Evolutionary conservation across 1,140 invertebrate genomes (phyloP), one percentile per base, ranked within the genome.

Genomic region (Habropoda laboriosa): DNA sequence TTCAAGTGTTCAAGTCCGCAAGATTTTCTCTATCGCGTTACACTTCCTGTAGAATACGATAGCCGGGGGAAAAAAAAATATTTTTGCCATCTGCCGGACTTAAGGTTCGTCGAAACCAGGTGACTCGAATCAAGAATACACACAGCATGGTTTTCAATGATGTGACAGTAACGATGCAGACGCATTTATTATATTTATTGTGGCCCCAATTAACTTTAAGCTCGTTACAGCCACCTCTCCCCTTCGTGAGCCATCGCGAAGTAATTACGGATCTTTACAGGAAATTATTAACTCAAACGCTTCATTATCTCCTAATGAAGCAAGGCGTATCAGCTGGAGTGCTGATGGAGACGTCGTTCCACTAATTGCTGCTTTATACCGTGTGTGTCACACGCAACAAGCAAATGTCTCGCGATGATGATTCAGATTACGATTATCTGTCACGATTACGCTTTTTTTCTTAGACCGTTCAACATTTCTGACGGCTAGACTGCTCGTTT

Each of bases 271-370:
- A 78, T 83, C 84, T 78, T 83, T 86, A 61, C 83, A 80, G 83
- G 85, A 86, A 86, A 86, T 86, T 86, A 86, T 86, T 86, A 86
- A 86, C 77, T 83, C 77, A 47, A 45, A 57, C 83, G 85, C 76
- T 83, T 86, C 72, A 83, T 86, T 86, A 86, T 83, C 83, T 72
- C 72, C 40, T 86, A 86, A 86, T 83, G 83, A 86, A 86, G 83
- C 80, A 78, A 74, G 80, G 71, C 42, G 71, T 86, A 86, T 86
- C 83, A 64, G 27, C 45, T n/a, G 47, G 80, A 82, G 83, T 64
- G 85, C 80, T 68, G 85, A 86, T 86, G 85, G 77, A 86, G 85
- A 86, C 80, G 83, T 86, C 77, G 83, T 64, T 60, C 53, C 51
- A 72, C 80, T 86, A 86, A 86, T 86, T 86, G 73, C 85, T 35